Conservation (phyloP, 2,797 vertebrate genomes). For the Falco peregrinus region DNA sequence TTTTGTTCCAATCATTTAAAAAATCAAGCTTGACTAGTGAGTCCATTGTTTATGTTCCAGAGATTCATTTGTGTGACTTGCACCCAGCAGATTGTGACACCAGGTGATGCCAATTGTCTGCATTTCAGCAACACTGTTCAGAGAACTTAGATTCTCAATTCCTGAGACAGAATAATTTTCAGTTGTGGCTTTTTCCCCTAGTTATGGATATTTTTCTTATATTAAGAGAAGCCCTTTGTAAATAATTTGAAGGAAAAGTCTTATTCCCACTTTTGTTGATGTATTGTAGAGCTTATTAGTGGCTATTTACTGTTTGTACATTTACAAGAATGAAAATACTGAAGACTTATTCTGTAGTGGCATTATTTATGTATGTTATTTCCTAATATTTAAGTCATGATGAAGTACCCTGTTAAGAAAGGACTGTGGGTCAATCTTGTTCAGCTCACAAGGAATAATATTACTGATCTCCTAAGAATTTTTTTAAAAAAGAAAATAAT, state of each 20-base stretch:
- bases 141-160: not conserved
- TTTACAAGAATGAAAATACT: not conserved
- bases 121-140: not conserved
- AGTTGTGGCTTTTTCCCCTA: not conserved
- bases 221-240: not conserved
- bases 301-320: not conserved
- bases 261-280: not conserved
- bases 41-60: not conserved
- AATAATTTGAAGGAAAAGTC: not conserved
- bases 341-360: not conserved
- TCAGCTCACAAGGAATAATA: not conserved
- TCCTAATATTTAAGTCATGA: not conserved
- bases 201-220: not conserved
- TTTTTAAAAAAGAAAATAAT: not conserved
- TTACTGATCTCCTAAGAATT: not conserved
- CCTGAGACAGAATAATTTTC: not conserved
- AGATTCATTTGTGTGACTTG: not conserved
- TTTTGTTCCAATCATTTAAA: not conserved
- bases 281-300: not conserved
- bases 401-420: not conserved
- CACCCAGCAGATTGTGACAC: not conserved
- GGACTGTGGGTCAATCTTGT: not conserved
- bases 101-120: not conserved
- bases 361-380: not conserved
- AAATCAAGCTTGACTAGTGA: not conserved